A percentile compares a stretch with the other conserved stretches of the same genome.
These are phyloP conservation scores for Dendrolimus pini DNA, from an alignment of 2,888 invertebrate species.

Conservation along the genomic window DNA sequence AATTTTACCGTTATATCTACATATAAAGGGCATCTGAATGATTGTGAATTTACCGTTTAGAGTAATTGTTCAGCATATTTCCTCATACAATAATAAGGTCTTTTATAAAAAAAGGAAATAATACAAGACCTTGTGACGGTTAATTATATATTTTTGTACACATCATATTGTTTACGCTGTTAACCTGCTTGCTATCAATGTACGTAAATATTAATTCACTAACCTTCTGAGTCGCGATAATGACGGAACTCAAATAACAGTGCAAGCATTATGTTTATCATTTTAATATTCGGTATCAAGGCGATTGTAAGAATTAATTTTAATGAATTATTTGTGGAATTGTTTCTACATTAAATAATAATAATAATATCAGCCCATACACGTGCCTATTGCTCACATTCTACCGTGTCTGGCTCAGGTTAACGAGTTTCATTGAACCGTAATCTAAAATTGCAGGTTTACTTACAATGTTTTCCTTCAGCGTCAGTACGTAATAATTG, in stretches of 20 bases:
- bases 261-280: neutral
- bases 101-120: neutral
- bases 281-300: neutral
- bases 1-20: slow-evolving; percentile 40
- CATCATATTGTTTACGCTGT: neutral
- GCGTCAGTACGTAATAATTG: too few relatives aligned
- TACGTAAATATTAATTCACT: neutral
- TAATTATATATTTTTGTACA: neutral
- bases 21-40: neutral
- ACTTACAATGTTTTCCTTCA: too few relatives aligned
- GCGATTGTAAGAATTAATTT: neutral
- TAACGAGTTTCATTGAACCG: too few relatives aligned
- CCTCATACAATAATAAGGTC: neutral
- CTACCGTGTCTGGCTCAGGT: too few relatives aligned
- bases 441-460: too few relatives aligned
- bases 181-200: neutral
- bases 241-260: neutral
- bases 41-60: neutral
- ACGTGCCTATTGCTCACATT: too few relatives aligned
- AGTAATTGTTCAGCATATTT: neutral
- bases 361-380: too few relatives aligned
- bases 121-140: slow-evolving; percentile 1
- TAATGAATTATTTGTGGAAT: too few relatives aligned
- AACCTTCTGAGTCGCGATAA: neutral
- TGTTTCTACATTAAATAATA: too few relatives aligned